Base-by-base conservation (phyloP, 2,888 invertebrate species). In the Melipona beecheii region DNA sequence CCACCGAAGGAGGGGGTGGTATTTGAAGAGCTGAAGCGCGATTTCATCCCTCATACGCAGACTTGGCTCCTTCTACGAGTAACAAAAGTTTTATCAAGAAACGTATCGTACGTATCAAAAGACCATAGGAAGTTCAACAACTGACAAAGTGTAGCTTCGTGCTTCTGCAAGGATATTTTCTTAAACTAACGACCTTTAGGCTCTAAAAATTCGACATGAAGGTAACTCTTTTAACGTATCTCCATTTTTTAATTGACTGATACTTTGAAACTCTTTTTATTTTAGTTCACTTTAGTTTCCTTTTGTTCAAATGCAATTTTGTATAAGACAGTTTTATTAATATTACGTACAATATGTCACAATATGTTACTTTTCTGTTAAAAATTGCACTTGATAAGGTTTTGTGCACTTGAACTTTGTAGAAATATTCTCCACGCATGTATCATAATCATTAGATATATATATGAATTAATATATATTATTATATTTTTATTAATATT, bases 11-110 rank as follows among this genome's bases (percentile, higher is more conserved):
- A 87, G 91, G 91, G 92, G 90, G 86, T 88, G 83, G 89, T 92
- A 92, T 92, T 92, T 92, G 89, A 92, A 92, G 91, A 89, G 87
- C 80, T 75, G 87, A 70, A 91, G 87, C 91, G 89, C 90, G 70
- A 84, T 91, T 91, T 91, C 83, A 72, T 54, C 87, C 89, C 82
- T 89, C 92, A 92, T 89, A 92, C 85, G 87, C 83, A 86, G 87
- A 84, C 89, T 81, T 83, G 77, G 62, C 85, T 84, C 78, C 81
- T 79, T 76, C 80, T 84, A 81, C 65, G 75, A 84, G 70, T 73
- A 60, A 56, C 68, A 74, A 76, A 49, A 62, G 69, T 75, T 83
- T 43, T 52, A 27, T 19, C 24, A 60, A 27, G 52, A 9, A 52
- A 36, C 52, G 66, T 11, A 15, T 6, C 15, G 27, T 27, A 27